phyloP scores from a whole-genome alignment of 2,888 invertebrate genomes.

The Erebia ligea region DNA sequence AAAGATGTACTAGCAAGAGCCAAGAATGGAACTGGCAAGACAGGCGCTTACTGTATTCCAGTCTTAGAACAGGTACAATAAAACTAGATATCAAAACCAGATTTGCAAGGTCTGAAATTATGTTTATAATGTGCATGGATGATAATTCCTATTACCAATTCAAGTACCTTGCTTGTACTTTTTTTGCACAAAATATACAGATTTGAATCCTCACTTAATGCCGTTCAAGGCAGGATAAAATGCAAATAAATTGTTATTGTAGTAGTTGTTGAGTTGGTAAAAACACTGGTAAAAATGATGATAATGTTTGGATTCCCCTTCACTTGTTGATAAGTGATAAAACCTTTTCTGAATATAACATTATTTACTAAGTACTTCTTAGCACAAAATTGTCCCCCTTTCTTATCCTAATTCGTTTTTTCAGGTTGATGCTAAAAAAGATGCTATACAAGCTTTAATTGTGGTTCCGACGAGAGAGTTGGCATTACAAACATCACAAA shows the following conservation, averaged over 20 bases:
- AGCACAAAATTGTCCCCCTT: constrained; percentile 24
- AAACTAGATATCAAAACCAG: neutral
- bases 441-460: constrained; percentile 98
- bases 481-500: constrained; percentile 99
- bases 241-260: too few species aligned
- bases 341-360: constrained; percentile 51
- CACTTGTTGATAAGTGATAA: constrained; percentile 78
- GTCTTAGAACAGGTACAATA: constrained; percentile 92
- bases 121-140: neutral
- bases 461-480: constrained; percentile 99
- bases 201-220: too few species aligned
- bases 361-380: neutral
- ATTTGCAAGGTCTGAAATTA: neutral
- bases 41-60: constrained; percentile 99
- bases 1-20: constrained; percentile 99
- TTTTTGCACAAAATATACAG: too few species aligned
- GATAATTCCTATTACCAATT: neutral
- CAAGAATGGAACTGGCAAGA: constrained; percentile 99
- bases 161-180: too few species aligned
- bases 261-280: too few species aligned
- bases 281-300: constrained; percentile 55
- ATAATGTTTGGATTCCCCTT: constrained; percentile 80
- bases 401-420: constrained; percentile 29
- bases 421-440: constrained; percentile 91
- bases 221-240: too few species aligned